phyloP scores from a whole-genome alignment of 2,888 invertebrate genomes.

The Cataglyphis livida region DNA sequence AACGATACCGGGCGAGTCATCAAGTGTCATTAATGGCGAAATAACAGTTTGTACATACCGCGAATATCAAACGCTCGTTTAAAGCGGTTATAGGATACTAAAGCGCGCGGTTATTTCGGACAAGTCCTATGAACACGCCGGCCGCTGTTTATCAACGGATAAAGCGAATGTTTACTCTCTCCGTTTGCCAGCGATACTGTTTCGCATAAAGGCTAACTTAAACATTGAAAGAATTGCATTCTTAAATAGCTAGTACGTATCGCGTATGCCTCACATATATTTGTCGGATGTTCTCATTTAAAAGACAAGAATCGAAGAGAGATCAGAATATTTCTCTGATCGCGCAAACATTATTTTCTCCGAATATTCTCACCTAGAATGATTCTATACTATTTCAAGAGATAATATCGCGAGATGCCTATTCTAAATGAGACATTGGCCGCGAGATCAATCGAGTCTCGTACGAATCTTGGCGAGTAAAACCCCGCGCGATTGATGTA shows the following conservation, averaged over 20 bases:
- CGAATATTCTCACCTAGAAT: not conserved
- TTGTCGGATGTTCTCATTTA: not conserved
- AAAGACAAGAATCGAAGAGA: not conserved
- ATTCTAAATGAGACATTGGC: slow-evolving; percentile 12
- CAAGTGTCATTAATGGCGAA: slow-evolving; percentile 64
- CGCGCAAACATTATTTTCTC: not conserved
- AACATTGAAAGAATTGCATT: slow-evolving; percentile 1
- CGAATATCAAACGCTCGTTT: slow-evolving; percentile 26
- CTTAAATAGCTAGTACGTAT: not conserved
- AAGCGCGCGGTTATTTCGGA: slow-evolving; percentile 27
- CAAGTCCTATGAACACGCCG: slow-evolving; percentile 12
- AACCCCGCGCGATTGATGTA: slow-evolving; percentile 64
- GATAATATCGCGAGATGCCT: not conserved
- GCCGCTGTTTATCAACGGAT: slow-evolving; percentile 18
- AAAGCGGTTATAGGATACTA: slow-evolving; percentile 25
- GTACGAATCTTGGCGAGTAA: slow-evolving; percentile 56
- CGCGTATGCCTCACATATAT: not conserved
- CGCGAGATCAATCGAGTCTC: slow-evolving; percentile 58
- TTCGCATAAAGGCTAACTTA: slow-evolving; percentile 10
- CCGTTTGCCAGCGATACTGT: not conserved
- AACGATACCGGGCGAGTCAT: slow-evolving; percentile 51
- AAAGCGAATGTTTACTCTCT: slow-evolving; percentile 16
- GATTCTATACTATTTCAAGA: not conserved
- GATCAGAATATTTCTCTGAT: not conserved
- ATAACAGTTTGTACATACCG: slow-evolving; percentile 50